Base-by-base conservation (phyloP, 2,113 vertebrate genomes). In the Pionites leucogaster region DNA sequence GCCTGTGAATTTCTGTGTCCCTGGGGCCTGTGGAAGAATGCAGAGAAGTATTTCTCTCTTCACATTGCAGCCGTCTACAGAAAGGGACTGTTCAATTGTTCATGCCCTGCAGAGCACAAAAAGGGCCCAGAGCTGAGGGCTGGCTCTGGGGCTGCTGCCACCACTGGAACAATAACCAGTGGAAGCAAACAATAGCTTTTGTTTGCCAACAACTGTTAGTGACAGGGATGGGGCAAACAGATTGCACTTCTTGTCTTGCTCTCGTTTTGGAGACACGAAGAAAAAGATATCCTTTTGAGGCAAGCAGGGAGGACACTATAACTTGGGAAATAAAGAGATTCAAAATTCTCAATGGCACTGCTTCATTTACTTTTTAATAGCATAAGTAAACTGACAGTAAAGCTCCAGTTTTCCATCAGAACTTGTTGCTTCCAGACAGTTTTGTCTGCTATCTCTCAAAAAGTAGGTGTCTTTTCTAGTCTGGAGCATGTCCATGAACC, bases 151-250 rank as follows among this genome's bases (percentile, higher is more conserved):
- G 39, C 57, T 91, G 91, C 75, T 95, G 70, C 86, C 71, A 63
- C 90, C 39, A 23, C 37, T 10, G 60, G 46, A 86, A 83, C 83
- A 71, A 82, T 87, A 88, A 75, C 77, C 25, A 10, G 64, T 55
- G 83, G 62, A 72, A 92, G 27, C 52, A 82, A 93, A 95, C 92
- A 97, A 95, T 82, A 13, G 89, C 77, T 87, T 96, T 92, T 97
- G 89, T 95, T 65, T 84, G 57, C 60, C 23, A 11, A 11, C 42
- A 59, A 39, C 60, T 42, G 84, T 24, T 7, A 29, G 74, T 52
- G 46, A 76, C 52, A 57, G 46, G 1, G 19, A 44, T 57, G 52
- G 78, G 80, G 31, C 35, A 62, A 88, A 41, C 20, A 68, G 55
- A 62, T 63, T 2, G 0, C 23, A 20, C 60, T 78, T 53, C 42